phyloP scores from a whole-genome alignment of 2,113 vertebrate species.

The Sarotherodon lohbergeri region DNA sequence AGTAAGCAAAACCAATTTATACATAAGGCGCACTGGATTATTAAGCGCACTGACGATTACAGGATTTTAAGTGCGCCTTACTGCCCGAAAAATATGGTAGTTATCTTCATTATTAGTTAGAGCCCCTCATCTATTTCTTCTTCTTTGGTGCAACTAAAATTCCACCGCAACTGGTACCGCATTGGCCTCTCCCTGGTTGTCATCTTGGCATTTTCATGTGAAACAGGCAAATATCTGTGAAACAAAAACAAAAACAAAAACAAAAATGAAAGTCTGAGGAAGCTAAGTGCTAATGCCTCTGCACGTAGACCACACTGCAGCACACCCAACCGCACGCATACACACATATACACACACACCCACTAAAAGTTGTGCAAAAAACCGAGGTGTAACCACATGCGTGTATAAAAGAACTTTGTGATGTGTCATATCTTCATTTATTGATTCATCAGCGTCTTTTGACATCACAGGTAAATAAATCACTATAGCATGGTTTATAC shows the following conservation, averaged over 20 bases:
- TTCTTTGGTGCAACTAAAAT: no score
- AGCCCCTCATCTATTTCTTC: no score
- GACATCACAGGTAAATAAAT: background rate
- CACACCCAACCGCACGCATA: background rate
- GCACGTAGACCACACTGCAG: background rate
- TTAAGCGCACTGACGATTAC: no score
- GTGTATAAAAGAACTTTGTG: background rate
- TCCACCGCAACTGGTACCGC: no score
- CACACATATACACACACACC: background rate
- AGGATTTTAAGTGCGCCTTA: no score
- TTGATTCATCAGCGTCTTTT: background rate
- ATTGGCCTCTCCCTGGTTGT: background rate
- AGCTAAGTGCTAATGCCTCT: background rate
- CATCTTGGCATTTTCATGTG: background rate
- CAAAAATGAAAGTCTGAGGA: background rate
- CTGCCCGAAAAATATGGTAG: no score
- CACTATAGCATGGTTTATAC: background rate
- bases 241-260: background rate
- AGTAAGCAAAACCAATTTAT: no score
- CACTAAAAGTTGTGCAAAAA: background rate
- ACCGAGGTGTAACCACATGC: background rate
- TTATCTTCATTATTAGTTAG: no score
- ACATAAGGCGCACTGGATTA: no score
- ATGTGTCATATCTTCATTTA: background rate
- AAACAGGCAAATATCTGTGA: background rate